Conservation (phyloP, 2,888 invertebrate genomes). For the Parnassius apollo region DNA sequence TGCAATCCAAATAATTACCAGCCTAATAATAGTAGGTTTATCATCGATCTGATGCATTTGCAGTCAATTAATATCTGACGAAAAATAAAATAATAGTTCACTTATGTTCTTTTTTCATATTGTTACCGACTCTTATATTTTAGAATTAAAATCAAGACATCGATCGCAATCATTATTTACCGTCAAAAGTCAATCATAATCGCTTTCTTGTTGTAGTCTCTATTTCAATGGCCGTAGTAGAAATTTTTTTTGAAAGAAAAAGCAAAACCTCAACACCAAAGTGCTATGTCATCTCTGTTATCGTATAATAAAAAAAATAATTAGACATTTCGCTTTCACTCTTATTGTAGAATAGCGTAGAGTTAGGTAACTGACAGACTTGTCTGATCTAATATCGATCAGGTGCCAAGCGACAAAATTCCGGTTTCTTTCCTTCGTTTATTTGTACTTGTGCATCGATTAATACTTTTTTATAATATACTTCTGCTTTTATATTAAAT, state of each 20-base stretch:
- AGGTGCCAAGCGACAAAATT: conserved; percentile 57
- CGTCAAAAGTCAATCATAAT: conserved; percentile 53
- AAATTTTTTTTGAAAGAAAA: conserved; percentile 43
- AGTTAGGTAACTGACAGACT: conserved; percentile 67
- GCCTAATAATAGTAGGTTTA: conserved; percentile 33
- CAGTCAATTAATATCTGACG: conserved; percentile 33
- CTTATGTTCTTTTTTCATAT: conserved; percentile 32
- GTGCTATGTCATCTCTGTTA: conserved; percentile 71
- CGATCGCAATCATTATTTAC: conserved; percentile 35
- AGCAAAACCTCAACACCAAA: conserved; percentile 37
- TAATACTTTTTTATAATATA: conserved; percentile 20
- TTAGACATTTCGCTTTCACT: conserved; percentile 77
- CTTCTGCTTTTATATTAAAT: not conserved
- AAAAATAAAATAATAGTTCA: conserved; percentile 7
- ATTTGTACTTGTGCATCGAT: conserved; percentile 32
- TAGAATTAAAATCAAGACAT: conserved; percentile 38
- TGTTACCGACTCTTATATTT: conserved; percentile 35
- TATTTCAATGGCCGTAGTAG: conserved; percentile 45
- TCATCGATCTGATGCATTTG: conserved; percentile 11
- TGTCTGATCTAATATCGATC: conserved; percentile 63
- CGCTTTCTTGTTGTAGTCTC: conserved; percentile 51
- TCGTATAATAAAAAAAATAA: conserved; percentile 62
- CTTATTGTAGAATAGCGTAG: conserved; percentile 55
- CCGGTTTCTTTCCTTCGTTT: conserved; percentile 54
- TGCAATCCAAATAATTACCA: conserved; percentile 33